Conservation (phyloP, 2,888 invertebrate genomes). For the Quadriops clusia region DNA sequence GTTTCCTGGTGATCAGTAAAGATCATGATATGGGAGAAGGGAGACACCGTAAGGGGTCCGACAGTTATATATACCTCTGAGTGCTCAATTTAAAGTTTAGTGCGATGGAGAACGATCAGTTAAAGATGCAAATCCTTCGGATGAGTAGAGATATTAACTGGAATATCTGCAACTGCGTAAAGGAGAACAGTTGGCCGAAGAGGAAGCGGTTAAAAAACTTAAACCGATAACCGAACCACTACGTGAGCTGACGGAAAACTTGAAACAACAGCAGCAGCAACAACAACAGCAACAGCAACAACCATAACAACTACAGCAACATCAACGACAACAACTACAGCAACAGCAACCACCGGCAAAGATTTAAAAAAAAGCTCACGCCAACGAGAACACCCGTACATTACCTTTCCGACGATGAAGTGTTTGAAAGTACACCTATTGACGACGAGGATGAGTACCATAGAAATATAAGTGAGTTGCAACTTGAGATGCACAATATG, state of each 20-base stretch:
- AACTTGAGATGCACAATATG: too few relatives aligned
- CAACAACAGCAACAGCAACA: neutral
- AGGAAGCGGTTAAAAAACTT: slow-evolving; percentile 1
- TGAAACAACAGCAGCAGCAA: slow-evolving; percentile 3
- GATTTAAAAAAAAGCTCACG: neutral
- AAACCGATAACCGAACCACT: slow-evolving; percentile 6
- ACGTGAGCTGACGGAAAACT: slow-evolving; percentile 1
- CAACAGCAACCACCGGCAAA: neutral
- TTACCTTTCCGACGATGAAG: neutral
- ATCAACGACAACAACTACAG: neutral
- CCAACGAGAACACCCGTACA: neutral
- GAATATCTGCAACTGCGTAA: too few relatives aligned
- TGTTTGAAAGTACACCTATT: neutral
- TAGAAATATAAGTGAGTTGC: neutral
- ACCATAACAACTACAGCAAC: neutral
- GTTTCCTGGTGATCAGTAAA: slow-evolving; percentile 24
- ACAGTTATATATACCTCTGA: too few relatives aligned
- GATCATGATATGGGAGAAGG: slow-evolving; percentile 21
- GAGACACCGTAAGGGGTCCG: slow-evolving; percentile 25
- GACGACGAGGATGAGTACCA: neutral
- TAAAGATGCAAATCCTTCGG: too few relatives aligned
- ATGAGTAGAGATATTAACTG: too few relatives aligned
- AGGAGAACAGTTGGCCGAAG: too few relatives aligned
- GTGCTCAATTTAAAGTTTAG: too few relatives aligned
- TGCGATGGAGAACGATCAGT: too few relatives aligned